Evolutionary conservation across 1,140 invertebrate species (phyloP), one percentile per base, ranked within the genome.

Genomic region (Rhynchophorus ferrugineus): DNA sequence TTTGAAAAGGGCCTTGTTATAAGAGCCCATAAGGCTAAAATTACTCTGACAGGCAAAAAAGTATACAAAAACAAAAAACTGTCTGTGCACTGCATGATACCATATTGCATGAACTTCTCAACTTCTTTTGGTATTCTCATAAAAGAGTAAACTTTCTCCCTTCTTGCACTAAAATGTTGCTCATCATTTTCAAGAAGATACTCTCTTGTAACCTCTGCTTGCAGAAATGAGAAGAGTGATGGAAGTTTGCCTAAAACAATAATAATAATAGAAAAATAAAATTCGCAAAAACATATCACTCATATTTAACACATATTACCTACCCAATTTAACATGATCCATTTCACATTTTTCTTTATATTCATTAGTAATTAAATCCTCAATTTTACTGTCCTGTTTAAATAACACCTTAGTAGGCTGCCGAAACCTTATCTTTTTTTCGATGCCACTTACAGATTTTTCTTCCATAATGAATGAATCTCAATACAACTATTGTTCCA

Each of bases 61-160:
- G 96, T 98, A 68, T 97, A 97, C 33, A 98, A 84, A 77, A 95
- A 98, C 37, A 98, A 77, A 71, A 99, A 95, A 18, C 95, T 95
- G 75, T 99, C 96, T n/a, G 91, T 84, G 76, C 95, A 99, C 71
- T 89, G 88, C 66, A 98, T 87, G 67, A 97, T 95, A 33, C 96
- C 96, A 80, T 95, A 98, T 0, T 80, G 77, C 82, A 98, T 91
- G 69, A 99, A 98, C 56, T 88, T 88, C 67, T 93, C 90, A 16
- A 91, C 74, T 72, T 98, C 93, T 61, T 83, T 78, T 0, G 95
- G 96, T 64, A 98, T 97, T 75, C 88, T 89, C 72, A 98, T 87
- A 71, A 98, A 98, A 0, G 91, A 92, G 68, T 98, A 98, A 36
- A 99, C 89, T 74, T 98, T 95, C 66, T 97, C 88, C 57, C 95